Evolutionary conservation across 2,113 vertebrate species (phyloP).

Genomic region (Chunga burmeisteri): DNA sequence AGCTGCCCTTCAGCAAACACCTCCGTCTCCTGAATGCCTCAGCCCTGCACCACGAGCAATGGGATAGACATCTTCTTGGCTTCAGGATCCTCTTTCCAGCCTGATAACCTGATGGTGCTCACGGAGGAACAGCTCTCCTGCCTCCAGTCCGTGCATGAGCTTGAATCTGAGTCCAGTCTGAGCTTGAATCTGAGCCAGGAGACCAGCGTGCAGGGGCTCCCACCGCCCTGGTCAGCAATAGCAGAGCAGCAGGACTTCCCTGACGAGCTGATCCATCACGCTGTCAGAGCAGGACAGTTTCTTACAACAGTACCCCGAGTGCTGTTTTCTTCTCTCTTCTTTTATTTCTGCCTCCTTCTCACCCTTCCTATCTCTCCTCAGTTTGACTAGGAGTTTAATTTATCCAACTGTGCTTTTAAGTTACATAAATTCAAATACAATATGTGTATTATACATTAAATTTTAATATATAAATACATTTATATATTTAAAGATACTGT

Average conservation of each 20-base stretch:
- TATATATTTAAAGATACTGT: background rate
- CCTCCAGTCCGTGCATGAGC: background rate
- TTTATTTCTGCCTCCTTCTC: background rate
- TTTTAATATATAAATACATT: too few species aligned
- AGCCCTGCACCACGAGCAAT: background rate
- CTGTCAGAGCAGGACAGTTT: background rate
- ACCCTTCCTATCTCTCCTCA: background rate
- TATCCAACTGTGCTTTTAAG: background rate
- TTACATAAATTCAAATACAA: background rate
- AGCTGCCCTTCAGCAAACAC: background rate
- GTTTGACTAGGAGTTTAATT: background rate
- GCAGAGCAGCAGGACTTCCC: background rate
- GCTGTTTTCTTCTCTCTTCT: background rate
- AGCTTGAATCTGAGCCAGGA: background rate
- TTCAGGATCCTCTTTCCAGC: background rate
- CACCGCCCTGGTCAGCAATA: background rate
- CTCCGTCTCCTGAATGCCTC: accelerated
- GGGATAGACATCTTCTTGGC: background rate
- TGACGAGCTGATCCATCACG: accelerated
- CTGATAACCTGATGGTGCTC: background rate
- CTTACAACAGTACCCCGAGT: background rate
- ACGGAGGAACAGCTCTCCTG: background rate
- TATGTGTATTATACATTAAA: background rate
- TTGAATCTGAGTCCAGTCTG: background rate
- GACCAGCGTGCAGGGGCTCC: accelerated